Base-by-base conservation (phyloP, 2,797 vertebrate genomes). In the Tamandua tetradactyla region DNA sequence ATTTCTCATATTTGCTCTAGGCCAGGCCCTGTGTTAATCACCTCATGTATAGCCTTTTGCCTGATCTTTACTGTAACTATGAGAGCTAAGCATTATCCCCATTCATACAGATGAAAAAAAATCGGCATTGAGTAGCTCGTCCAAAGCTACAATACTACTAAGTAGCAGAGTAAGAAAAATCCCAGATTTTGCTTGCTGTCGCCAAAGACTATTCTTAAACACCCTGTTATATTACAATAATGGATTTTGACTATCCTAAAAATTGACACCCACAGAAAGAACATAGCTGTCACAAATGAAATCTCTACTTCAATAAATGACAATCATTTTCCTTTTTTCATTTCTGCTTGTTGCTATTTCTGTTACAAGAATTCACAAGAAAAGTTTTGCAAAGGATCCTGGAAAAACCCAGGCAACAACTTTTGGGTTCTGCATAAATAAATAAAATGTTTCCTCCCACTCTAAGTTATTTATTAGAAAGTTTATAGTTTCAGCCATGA, bases 401-500 rank as follows among this genome's bases (percentile, higher is more conserved):
- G 59, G 57, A 82, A 93, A 89, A 82, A 32, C 30, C 40, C 17
- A 92, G 59, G 22, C 52, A 72, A 23, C 18, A 30, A 35, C 66
- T 95, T 85, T 72, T 44, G 64, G 47, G 25, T 68, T 90, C 25
- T 68, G 30, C 55, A 17, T 49, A 94, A 88, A 74, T 87, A 89
- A 83, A 89, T 30, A 80, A 88, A 93, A 61, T 37, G 74, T 52
- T 62, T 35, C 40, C 37, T 85, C 72, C 44, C 71, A 69, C 30
- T 78, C 35, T 69, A 30, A 86, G 62, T 84, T 91, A 49, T 44
- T 92, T 92, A 93, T 93, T 84, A 96, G 79, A 14, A 87, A 94
- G 88, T 87, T 72, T 95, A 68, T 40, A 89, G 0, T 97, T 96
- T 94, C 89, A 96, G 59, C 52, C 64, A 1, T 10, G 92, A 92